Evolutionary conservation across 2,888 invertebrate genomes (phyloP), one percentile per base, ranked within the genome.

Genomic region (Eudasyphora cyanicolor): DNA sequence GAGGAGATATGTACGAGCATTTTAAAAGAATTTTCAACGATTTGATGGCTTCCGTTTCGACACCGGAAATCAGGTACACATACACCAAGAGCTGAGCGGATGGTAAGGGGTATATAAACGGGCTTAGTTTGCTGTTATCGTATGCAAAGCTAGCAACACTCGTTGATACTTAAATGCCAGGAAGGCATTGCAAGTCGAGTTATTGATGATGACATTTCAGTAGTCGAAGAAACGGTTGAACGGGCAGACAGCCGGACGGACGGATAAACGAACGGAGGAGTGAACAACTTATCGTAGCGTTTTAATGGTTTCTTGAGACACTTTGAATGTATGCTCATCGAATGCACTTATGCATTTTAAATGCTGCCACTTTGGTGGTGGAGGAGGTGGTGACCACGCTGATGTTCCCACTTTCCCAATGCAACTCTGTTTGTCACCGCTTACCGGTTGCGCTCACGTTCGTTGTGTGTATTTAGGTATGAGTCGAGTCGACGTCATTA

Each of bases 241-340:
- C n/a, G 45, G n/a, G n/a, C 4, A 1, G 45, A 45, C n/a, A n/a
- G 45, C 1, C 45, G 14, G 45, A 0, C 45, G n/a, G n/a, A 1
- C 45, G 45, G n/a, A n/a, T n/a, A n/a, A 14, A n/a, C 12, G 12
- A 45, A 2, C n/a, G 45, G 45, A 45, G n/a, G n/a, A n/a, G n/a
- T 62, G 45, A 51, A 62, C n/a, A n/a, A n/a, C n/a, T n/a, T n/a
- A n/a, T n/a, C n/a, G n/a, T n/a, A n/a, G 79, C 79, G 62, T 79
- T 83, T 83, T 57, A 80, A 83, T 80, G 83, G 83, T 83, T 79
- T 83, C 83, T 80, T 64, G 77, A 77, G 79, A 75, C 77, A 80
- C 76, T 62, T 74, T 14, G 1, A 57, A 57, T 60, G 60, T 27
- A 29, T 29, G 38, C 42, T 77, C 51, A 51, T 45, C 57, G 75